These are phyloP conservation scores for Dolichoris vasculosae DNA, from an alignment of 1,140 invertebrate genomes.

Conservation along the genomic window DNA sequence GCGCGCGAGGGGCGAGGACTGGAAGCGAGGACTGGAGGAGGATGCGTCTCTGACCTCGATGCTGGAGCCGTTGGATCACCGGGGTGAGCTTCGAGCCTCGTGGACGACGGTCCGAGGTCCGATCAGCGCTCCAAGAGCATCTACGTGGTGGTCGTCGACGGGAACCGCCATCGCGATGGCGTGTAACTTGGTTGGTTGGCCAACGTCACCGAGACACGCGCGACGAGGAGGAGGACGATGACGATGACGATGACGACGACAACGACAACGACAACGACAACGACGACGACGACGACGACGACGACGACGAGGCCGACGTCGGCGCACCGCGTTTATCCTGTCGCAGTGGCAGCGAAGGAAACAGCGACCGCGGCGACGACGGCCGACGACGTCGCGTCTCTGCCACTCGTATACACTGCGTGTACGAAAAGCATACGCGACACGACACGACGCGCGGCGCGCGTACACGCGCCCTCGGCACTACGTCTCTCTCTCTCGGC, in stretches of 20 bases:
- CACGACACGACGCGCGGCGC: background rate
- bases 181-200: background rate
- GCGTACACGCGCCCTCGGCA: constrained; percentile 11
- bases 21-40: too few species aligned
- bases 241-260: too few species aligned
- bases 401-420: background rate
- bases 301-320: too few species aligned
- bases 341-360: too few species aligned
- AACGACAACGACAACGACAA: too few species aligned
- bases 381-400: background rate
- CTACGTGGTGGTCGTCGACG: background rate
- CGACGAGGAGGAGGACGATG: too few species aligned
- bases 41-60: background rate
- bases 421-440: background rate
- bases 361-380: background rate
- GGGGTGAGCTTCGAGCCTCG: background rate
- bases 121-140: background rate
- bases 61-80: background rate
- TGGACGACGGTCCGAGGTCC: background rate
- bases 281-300: too few species aligned
- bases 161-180: background rate
- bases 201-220: background rate
- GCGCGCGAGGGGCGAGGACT: background rate
- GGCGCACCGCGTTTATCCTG: too few species aligned
- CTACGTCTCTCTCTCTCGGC: constrained; percentile 21